Conservation (phyloP, 2,888 invertebrate genomes). For the Pseudoips prasinana region DNA sequence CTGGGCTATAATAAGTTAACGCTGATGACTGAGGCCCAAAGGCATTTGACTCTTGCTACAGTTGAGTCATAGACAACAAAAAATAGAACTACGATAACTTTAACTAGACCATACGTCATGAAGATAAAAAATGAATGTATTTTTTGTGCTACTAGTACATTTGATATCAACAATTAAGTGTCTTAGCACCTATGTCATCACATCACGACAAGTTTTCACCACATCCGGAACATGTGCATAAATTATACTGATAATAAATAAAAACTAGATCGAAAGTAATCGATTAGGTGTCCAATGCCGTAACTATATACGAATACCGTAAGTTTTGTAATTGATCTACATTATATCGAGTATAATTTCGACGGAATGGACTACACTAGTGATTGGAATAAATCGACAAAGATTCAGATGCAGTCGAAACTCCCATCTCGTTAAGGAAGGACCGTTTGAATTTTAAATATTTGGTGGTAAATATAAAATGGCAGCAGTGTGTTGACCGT, state of each 20-base stretch:
- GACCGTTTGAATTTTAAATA: conserved; percentile 1
- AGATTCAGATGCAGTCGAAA: conserved; percentile 16
- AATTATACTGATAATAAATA: conserved; percentile 45
- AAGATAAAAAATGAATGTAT: too few relatives aligned
- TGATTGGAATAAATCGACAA: conserved; percentile 32
- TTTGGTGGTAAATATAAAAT: conserved; percentile 21
- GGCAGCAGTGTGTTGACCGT: conserved; percentile 11
- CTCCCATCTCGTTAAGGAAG: background rate
- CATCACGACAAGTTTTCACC: conserved; percentile 49
- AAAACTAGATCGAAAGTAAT: conserved; percentile 48
- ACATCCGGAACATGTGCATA: conserved; percentile 53
- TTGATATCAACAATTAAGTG: conserved; percentile 27
- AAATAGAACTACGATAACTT: too few relatives aligned
- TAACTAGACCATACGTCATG: background rate
- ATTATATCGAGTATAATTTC: conserved; percentile 35
- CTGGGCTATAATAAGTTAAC: too few relatives aligned
- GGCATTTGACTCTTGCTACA: too few relatives aligned
- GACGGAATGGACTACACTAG: conserved; percentile 21
- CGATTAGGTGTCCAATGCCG: conserved; percentile 44
- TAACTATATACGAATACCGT: conserved; percentile 39
- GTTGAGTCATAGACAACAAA: too few relatives aligned
- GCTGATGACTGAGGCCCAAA: too few relatives aligned
- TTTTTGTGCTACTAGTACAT: too few relatives aligned
- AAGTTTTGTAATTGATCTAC: conserved; percentile 45
- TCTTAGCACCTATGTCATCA: conserved; percentile 38